Percentiles rank a stretch among this genome's conserved stretches.
phyloP scores from a whole-genome alignment of 2,888 invertebrate genomes.

The Dynastes grantii region DNA sequence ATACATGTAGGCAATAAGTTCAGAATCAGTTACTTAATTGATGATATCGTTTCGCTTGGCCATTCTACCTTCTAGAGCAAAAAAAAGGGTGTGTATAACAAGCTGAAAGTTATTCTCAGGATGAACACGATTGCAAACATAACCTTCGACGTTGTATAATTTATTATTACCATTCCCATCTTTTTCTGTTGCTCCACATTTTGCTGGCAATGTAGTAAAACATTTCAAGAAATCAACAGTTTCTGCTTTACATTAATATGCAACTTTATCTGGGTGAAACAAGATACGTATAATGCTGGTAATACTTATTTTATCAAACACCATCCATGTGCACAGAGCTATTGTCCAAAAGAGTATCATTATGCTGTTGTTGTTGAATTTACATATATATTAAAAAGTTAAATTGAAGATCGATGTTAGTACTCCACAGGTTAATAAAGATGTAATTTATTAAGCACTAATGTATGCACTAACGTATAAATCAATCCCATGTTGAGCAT shows the following conservation, averaged over 20 bases:
- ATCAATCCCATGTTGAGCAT: no score
- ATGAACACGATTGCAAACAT: background rate
- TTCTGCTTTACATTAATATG: background rate
- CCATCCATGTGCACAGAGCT: background rate
- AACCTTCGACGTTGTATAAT: slow-evolving; percentile 9
- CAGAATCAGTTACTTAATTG: background rate
- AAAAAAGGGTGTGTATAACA: slow-evolving; percentile 12
- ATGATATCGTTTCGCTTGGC: slow-evolving; percentile 1
- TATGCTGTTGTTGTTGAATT: slow-evolving; percentile 16
- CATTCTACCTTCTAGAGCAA: background rate
- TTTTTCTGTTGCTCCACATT: background rate
- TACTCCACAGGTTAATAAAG: no score
- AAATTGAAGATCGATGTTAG: no score
- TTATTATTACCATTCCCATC: slow-evolving; percentile 15
- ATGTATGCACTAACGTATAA: no score
- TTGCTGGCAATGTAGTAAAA: no score
- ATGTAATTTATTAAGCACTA: no score
- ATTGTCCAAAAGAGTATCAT: slow-evolving; percentile 1
- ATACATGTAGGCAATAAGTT: background rate
- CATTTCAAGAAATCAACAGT: slow-evolving; percentile 11
- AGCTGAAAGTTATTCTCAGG: background rate
- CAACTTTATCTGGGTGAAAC: no score
- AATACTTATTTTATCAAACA: background rate
- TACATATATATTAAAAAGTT: no score
- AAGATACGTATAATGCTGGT: background rate